A percentile compares a stretch with the other conserved stretches of the same genome.
Evolutionary conservation across 2,797 vertebrate species (phyloP).

Genomic region (Pyrocephalus nanus): DNA sequence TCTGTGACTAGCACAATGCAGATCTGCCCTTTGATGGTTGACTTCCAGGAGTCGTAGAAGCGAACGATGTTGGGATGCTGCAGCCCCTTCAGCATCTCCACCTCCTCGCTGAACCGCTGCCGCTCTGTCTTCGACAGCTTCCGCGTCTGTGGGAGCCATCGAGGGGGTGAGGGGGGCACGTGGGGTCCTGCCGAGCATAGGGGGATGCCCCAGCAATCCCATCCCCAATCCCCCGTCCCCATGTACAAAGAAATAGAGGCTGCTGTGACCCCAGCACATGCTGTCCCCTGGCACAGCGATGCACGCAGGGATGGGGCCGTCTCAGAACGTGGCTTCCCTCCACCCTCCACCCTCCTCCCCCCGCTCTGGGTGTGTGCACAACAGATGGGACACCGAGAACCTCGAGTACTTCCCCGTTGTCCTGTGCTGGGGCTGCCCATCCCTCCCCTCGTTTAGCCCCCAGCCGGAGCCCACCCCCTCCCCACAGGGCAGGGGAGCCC

Average conservation of each 20-base stretch:
- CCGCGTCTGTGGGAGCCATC: constrained; percentile 79
- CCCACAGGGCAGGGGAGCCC: neutral
- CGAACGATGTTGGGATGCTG: constrained; percentile 98
- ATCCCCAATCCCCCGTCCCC: fast-evolving
- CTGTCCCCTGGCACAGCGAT: neutral
- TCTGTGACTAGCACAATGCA: constrained; percentile 96
- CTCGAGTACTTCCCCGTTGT: fast-evolving
- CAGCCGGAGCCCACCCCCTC: neutral
- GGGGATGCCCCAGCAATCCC: neutral
- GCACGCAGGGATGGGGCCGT: fast-evolving
- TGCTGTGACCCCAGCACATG: neutral
- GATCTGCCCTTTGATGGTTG: constrained; percentile 90
- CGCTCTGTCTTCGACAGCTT: constrained; percentile 92
- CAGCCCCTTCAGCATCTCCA: constrained; percentile 97
- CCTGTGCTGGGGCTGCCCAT: fast-evolving
- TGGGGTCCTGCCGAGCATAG: fast-evolving
- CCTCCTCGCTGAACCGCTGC: constrained; percentile 96
- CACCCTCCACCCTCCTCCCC: neutral
- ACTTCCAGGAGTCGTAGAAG: constrained; percentile 99
- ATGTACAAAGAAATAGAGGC: fast-evolving
- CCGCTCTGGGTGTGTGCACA: neutral
- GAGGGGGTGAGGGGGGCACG: neutral
- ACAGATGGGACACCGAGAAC: neutral
- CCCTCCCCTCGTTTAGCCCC: neutral
- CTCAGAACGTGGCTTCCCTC: neutral